Conservation (phyloP, 2,888 invertebrate genomes). For the Cantharis nigra region DNA sequence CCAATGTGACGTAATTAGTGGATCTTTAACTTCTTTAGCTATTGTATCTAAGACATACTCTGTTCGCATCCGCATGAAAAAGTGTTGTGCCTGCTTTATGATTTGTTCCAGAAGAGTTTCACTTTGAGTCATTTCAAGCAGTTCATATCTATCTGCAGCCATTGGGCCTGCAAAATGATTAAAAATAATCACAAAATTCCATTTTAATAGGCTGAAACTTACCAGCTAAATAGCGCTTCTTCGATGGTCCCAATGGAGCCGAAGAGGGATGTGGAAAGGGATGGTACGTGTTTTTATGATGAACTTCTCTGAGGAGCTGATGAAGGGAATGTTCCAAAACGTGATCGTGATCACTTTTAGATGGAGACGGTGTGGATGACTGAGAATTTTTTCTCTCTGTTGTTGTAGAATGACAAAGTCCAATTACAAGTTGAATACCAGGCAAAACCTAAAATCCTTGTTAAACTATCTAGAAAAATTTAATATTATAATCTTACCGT, state of each 20-base stretch:
- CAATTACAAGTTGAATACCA: constrained; percentile 90
- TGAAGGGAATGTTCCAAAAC: constrained; percentile 96
- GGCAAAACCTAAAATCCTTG: constrained; percentile 75
- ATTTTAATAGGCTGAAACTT: constrained; percentile 15
- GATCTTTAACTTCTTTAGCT: constrained; percentile 92
- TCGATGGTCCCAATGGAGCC: constrained; percentile 91
- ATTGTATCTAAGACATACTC: constrained; percentile 93
- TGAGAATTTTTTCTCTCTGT: constrained; percentile 59
- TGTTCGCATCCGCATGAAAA: constrained; percentile 87
- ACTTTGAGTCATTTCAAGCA: constrained; percentile 87
- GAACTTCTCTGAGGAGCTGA: constrained; percentile 89
- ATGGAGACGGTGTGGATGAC: constrained; percentile 52
- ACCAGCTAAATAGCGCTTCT: constrained; percentile 86
- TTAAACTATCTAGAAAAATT: neutral
- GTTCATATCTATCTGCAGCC: constrained; percentile 84
- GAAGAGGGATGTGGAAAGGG: constrained; percentile 95
- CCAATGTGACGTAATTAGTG: constrained; percentile 94
- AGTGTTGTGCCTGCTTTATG: constrained; percentile 94
- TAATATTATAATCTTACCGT: constrained; percentile 67
- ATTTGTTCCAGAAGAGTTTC: constrained; percentile 95
- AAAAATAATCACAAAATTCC: neutral
- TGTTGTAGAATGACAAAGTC: constrained; percentile 84
- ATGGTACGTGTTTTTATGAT: constrained; percentile 90
- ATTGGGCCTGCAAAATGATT: constrained; percentile 67
- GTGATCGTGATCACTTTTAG: constrained; percentile 84